Evolutionary conservation across 2,888 invertebrate species (phyloP).

Genomic region (Tetragonisca angustula): DNA sequence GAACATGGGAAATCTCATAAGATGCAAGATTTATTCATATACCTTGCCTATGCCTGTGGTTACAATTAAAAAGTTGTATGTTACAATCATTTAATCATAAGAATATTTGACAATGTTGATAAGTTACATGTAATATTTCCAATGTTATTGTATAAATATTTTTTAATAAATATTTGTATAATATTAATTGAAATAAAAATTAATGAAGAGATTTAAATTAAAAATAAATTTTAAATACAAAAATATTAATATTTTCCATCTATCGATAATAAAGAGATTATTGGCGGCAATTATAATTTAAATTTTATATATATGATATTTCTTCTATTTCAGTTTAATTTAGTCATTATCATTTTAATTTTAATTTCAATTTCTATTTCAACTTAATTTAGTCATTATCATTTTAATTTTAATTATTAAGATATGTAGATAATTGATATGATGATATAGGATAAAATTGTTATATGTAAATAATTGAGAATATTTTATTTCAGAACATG

Average conservation of each 20-base stretch:
- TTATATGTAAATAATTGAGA: slow-evolving; percentile 6
- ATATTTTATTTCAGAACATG: slow-evolving; percentile 56
- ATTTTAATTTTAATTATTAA: too few relatives aligned
- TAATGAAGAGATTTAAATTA: neutral
- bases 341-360: neutral
- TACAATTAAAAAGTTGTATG: neutral
- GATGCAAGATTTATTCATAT: too few relatives aligned
- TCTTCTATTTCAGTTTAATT: neutral
- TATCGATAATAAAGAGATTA: slow-evolving; percentile 1
- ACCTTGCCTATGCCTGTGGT: too few relatives aligned
- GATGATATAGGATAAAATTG: neutral
- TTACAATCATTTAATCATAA: neutral
- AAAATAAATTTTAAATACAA: neutral
- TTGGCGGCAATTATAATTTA: slow-evolving; percentile 25
- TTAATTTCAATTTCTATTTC: too few relatives aligned
- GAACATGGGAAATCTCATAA: too few relatives aligned
- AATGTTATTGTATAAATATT: neutral
- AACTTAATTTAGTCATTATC: neutral
- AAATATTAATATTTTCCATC: neutral
- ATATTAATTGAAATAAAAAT: neutral
- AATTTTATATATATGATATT: neutral
- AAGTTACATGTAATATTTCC: neutral
- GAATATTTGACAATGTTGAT: neutral
- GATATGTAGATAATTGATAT: neutral
- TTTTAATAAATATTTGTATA: neutral